These are phyloP conservation scores for Tursiops truncatus DNA, from an alignment of 2,113 vertebrate genomes.

Conservation along the genomic window DNA sequence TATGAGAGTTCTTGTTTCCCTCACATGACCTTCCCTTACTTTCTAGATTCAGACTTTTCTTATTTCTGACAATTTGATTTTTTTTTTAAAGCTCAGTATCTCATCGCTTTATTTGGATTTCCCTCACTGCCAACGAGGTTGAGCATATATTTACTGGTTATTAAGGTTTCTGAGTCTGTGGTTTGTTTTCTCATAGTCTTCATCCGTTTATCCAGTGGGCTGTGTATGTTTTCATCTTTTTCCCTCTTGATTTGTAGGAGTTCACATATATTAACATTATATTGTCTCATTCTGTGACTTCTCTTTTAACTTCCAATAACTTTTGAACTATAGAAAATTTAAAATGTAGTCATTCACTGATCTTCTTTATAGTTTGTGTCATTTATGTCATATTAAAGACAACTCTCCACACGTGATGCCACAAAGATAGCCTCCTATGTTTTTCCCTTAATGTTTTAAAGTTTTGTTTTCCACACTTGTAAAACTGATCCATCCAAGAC, in stretches of 20 bases:
- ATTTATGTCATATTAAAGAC: neutral
- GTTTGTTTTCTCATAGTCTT: constrained; percentile 33
- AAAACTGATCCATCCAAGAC: neutral
- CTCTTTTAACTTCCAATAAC: constrained; percentile 23
- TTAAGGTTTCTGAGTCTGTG: constrained; percentile 37
- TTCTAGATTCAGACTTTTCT: constrained; percentile 52
- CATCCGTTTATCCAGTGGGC: constrained; percentile 27
- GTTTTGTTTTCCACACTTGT: constrained; percentile 13
- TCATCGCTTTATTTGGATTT: constrained; percentile 62
- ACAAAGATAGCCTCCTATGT: neutral
- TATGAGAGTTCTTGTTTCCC: neutral
- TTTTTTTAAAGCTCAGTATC: neutral
- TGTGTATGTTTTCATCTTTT: neutral
- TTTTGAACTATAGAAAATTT: neutral
- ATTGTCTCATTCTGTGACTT: constrained; percentile 3
- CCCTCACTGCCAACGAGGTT: constrained; percentile 41
- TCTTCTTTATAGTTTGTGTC: neutral
- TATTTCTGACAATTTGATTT: constrained; percentile 33
- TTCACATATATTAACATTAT: neutral
- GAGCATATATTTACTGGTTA: constrained; percentile 46
- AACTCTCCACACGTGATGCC: neutral
- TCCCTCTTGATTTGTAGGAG: neutral
- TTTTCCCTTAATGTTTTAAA: neutral
- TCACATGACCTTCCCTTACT: constrained; percentile 11
- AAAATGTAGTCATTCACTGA: neutral